Percentiles rank a stretch among this genome's conserved stretches.
Evolutionary conservation across 2,888 invertebrate species (phyloP).

Genomic region (Enchytraeus crypticus): DNA sequence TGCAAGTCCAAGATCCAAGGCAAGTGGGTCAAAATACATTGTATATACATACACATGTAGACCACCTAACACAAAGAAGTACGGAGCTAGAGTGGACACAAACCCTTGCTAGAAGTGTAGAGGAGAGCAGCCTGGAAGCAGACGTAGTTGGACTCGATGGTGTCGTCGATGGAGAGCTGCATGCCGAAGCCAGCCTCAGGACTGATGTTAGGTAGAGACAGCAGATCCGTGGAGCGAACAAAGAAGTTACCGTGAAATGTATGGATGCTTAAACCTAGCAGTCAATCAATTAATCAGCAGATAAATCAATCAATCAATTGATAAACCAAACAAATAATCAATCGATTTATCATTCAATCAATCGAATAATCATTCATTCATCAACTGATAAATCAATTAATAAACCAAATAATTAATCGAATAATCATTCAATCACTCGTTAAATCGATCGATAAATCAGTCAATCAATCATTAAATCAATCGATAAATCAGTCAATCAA

Average conservation of each 20-base stretch:
- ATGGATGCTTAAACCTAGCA: slow-evolving; percentile 79
- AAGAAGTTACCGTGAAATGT: slow-evolving; percentile 99
- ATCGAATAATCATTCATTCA: not conserved
- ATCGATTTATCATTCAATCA: not conserved
- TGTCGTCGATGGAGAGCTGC: slow-evolving; percentile 90
- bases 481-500: not conserved
- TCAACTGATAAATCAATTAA: not conserved
- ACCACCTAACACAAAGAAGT: too few relatives aligned
- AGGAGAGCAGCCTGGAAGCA: slow-evolving; percentile 96
- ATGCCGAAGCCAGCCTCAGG: slow-evolving; percentile 97
- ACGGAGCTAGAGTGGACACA: too few relatives aligned
- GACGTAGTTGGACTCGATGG: slow-evolving; percentile 54
- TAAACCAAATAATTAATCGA: not conserved
- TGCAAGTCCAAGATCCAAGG: too few relatives aligned
- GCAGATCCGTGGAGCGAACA: slow-evolving; percentile 89
- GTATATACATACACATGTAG: too few relatives aligned
- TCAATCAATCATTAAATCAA: not conserved
- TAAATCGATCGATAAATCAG: not conserved
- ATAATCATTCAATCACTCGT: not conserved
- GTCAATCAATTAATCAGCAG: not conserved
- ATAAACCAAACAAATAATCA: not conserved
- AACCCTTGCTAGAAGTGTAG: slow-evolving; percentile 89
- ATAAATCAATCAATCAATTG: not conserved
- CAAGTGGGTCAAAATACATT: too few relatives aligned
- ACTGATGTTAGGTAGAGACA: slow-evolving; percentile 92